Conservation (phyloP, 2,113 vertebrate genomes). For the Sus scrofa region T2T-Sscrofa CM000813.6:141448501-141449000, state of each 20-base stretch:
- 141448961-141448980: background rate
- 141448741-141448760: too few species aligned
- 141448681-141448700: too few species aligned
- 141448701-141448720: too few species aligned
- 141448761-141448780: too few species aligned
- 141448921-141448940: background rate
- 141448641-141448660: too few species aligned
- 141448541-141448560: conserved; percentile 48
- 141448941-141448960: background rate
- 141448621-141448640: too few species aligned
- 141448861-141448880: background rate
- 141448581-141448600: background rate
- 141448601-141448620: background rate
- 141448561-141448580: conserved; percentile 13
- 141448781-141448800: too few species aligned
- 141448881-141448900: background rate
- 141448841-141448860: too few species aligned
- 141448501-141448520: conserved; percentile 36
- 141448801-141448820: too few species aligned
- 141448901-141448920: background rate
- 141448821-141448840: too few species aligned
- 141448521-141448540: conserved; percentile 3
- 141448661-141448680: too few species aligned
- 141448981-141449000: conserved; percentile 26
- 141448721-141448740: too few species aligned